A percentile compares a stretch with the other conserved stretches of the same genome.
phyloP scores from a whole-genome alignment of 2,888 invertebrate genomes.

The Uropetala carovei region DNA sequence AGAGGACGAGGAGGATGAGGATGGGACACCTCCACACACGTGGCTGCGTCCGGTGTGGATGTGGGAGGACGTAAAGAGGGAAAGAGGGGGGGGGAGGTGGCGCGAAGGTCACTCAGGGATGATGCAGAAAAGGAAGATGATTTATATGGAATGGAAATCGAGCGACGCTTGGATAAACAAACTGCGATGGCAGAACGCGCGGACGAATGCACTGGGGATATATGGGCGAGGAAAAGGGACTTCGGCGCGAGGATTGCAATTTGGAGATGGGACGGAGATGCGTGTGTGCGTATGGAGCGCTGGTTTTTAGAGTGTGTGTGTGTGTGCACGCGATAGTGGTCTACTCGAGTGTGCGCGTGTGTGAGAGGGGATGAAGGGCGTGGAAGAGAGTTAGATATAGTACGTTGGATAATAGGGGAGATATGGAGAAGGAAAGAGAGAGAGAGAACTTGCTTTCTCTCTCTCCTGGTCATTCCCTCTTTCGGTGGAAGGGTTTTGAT shows the following conservation, averaged over 20 bases:
- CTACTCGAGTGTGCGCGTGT: background rate
- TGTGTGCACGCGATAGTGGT: background rate
- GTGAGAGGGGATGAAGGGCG: background rate
- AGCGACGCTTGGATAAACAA: slow-evolving; percentile 46
- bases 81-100: background rate
- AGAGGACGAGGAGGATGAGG: background rate
- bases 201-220: slow-evolving; percentile 50
- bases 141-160: slow-evolving; percentile 63
- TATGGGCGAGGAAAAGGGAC: slow-evolving; percentile 23
- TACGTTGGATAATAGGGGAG: background rate
- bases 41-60: background rate
- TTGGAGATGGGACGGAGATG: slow-evolving; percentile 2
- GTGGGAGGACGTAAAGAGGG: background rate
- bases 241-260: slow-evolving; percentile 31
- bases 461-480: background rate
- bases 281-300: slow-evolving; percentile 4
- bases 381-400: background rate
- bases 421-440: background rate
- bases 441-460: background rate
- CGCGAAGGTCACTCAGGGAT: slow-evolving; percentile 32
- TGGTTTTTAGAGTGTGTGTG: background rate
- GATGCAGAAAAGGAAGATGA: slow-evolving; percentile 50
- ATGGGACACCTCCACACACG: background rate
- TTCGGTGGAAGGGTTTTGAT: background rate
- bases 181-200: slow-evolving; percentile 48